A percentile compares a stretch with the other conserved stretches of the same genome.
Conservation (phyloP, 1,140 invertebrate species). For the Drosophila ananassae region DNA sequence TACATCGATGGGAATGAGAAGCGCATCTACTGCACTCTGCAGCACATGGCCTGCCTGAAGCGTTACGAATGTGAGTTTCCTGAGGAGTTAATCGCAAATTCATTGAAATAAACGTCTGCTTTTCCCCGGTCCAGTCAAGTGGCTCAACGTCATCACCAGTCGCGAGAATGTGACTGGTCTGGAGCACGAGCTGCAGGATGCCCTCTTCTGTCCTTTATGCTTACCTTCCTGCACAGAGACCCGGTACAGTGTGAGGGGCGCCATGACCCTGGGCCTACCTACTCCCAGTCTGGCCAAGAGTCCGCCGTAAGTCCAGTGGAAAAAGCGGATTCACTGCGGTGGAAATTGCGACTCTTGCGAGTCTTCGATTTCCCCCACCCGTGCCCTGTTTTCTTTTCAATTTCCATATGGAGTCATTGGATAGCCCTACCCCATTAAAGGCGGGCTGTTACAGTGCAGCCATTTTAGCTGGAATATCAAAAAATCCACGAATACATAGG, state of each 20-base stretch:
- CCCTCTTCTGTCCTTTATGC: conserved; percentile 77
- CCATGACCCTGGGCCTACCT: conserved; percentile 55
- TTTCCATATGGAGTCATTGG: conserved; percentile 27
- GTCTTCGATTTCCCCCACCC: conserved; percentile 20
- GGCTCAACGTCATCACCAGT: conserved; percentile 80
- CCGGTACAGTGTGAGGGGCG: conserved; percentile 61
- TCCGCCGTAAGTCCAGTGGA: conserved; percentile 50
- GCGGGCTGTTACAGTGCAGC: background rate
- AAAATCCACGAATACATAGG: too few relatives aligned
- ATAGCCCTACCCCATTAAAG: background rate
- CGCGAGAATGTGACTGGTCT: conserved; percentile 64
- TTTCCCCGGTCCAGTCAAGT: conserved; percentile 66
- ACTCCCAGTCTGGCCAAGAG: conserved; percentile 20
- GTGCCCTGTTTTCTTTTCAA: conserved; percentile 23
- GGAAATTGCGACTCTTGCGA: conserved; percentile 29
- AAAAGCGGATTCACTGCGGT: conserved; percentile 30
- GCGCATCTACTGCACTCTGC: conserved; percentile 73
- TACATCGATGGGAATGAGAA: conserved; percentile 47
- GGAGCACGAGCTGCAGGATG: conserved; percentile 80
- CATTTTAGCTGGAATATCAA: background rate
- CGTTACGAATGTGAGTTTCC: conserved; percentile 69
- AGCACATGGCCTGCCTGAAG: conserved; percentile 69
- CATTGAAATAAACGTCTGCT: conserved; percentile 34
- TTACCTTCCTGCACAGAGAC: conserved; percentile 69
- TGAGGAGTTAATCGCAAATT: conserved; percentile 35